Evolutionary conservation across 2,113 vertebrate species (phyloP).

Genomic region (Carassius carassius): DNA sequence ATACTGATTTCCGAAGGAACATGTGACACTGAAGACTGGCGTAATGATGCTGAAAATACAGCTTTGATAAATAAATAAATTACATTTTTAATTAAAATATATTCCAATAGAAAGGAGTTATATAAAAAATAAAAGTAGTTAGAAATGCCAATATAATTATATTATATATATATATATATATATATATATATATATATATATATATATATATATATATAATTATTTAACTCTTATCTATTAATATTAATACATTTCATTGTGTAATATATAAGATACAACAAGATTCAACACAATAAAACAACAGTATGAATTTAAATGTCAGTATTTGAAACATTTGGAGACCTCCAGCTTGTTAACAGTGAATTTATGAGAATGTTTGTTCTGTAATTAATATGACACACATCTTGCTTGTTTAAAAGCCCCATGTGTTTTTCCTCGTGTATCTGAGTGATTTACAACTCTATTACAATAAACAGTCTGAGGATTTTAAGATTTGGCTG

Average conservation of each 20-base stretch:
- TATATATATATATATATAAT: too few species aligned
- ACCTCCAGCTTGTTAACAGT: background rate
- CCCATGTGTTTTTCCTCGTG: background rate
- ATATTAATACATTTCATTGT: too few species aligned
- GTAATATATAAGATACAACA: too few species aligned
- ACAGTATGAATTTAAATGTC: background rate
- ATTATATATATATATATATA: too few species aligned
- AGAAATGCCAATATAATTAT: too few species aligned
- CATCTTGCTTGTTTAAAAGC: background rate
- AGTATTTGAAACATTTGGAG: background rate
- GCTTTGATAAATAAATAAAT: too few species aligned
- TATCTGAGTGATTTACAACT: slow-evolving; percentile 23
- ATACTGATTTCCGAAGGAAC: background rate
- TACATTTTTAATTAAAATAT: too few species aligned
- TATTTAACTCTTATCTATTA: too few species aligned
- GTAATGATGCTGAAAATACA: background rate
- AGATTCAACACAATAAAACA: too few species aligned
- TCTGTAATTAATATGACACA: background rate
- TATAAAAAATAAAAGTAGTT: too few species aligned
- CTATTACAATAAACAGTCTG: background rate
- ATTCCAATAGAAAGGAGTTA: too few species aligned
- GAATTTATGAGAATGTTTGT: background rate
- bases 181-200: too few species aligned
- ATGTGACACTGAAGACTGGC: background rate
- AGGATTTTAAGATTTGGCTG: slow-evolving; percentile 10